These are phyloP conservation scores for Tuberolachnus salignus DNA, from an alignment of 2,888 invertebrate species.

Conservation along the genomic window DNA sequence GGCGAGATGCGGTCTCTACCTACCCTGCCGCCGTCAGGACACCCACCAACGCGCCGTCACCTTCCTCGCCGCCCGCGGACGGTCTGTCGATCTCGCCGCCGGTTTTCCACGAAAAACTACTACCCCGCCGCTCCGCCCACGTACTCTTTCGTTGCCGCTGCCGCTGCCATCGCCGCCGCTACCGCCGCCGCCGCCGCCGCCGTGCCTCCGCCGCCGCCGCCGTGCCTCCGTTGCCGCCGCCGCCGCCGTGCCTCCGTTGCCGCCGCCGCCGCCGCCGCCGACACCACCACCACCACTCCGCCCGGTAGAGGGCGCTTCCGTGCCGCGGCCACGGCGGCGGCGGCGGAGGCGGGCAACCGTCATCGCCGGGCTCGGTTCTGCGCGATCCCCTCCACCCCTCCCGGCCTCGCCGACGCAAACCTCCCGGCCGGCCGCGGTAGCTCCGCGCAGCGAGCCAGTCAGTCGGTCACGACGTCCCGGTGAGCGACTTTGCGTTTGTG, in stretches of 20 bases:
- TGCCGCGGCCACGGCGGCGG: background rate
- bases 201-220: background rate
- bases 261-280: background rate
- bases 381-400: slow-evolving; percentile 9
- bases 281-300: background rate
- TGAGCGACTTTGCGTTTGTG: slow-evolving; percentile 30
- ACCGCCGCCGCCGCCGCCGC: background rate
- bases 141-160: background rate
- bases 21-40: background rate
- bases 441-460: slow-evolving; percentile 29
- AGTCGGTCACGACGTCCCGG: slow-evolving; percentile 52
- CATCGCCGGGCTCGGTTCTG: slow-evolving; percentile 1
- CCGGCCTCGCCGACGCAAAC: slow-evolving; percentile 18
- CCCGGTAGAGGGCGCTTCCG: background rate
- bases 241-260: background rate
- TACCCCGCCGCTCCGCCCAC: slow-evolving; percentile 11
- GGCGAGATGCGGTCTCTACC: slow-evolving; percentile 25
- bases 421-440: slow-evolving; percentile 37
- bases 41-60: background rate
- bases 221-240: background rate
- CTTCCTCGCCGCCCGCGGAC: slow-evolving; percentile 4
- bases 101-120: slow-evolving; percentile 29
- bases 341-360: background rate
- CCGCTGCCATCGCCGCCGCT: background rate
- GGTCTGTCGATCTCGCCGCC: slow-evolving; percentile 29